These are phyloP conservation scores for Pelobates cultripes DNA, from an alignment of 2,797 vertebrate species.

Conservation along the genomic window DNA sequence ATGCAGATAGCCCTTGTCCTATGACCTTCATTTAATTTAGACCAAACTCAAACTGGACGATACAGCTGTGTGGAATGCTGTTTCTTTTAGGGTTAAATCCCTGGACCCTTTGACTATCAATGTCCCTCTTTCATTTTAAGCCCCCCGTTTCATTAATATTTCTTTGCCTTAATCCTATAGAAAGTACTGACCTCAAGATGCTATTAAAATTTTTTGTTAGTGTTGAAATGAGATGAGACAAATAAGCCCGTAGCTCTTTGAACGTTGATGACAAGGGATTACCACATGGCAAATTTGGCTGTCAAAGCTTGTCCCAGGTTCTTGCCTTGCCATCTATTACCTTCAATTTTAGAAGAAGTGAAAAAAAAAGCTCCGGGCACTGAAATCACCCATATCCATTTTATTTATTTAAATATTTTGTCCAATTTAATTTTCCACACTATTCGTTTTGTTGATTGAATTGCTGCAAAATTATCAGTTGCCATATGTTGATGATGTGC, in stretches of 20 bases:
- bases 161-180: conserved; percentile 65
- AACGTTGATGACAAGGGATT: conserved; percentile 71
- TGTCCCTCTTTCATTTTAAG: conserved; percentile 52
- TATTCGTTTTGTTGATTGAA: conserved; percentile 89
- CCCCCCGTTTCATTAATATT: conserved; percentile 53
- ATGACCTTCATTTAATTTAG: no score
- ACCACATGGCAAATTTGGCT: conserved; percentile 74
- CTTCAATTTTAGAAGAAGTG: conserved; percentile 61
- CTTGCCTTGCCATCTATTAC: conserved; percentile 61
- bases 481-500: conserved; percentile 79
- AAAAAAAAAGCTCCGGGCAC: conserved; percentile 71
- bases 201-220: conserved; percentile 71
- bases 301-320: conserved; percentile 67
- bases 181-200: conserved; percentile 71
- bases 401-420: conserved; percentile 70
- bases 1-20: not conserved
- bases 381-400: conserved; percentile 68
- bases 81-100: conserved; percentile 24
- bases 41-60: no score
- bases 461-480: conserved; percentile 87
- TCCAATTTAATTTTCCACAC: conserved; percentile 83
- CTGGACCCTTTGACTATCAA: conserved; percentile 41
- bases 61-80: conserved; percentile 21
- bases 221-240: conserved; percentile 75
- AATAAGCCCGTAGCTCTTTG: conserved; percentile 70